Conservation (phyloP, 2,113 vertebrate species). For the Cyrtonyx montezumae region DNA sequence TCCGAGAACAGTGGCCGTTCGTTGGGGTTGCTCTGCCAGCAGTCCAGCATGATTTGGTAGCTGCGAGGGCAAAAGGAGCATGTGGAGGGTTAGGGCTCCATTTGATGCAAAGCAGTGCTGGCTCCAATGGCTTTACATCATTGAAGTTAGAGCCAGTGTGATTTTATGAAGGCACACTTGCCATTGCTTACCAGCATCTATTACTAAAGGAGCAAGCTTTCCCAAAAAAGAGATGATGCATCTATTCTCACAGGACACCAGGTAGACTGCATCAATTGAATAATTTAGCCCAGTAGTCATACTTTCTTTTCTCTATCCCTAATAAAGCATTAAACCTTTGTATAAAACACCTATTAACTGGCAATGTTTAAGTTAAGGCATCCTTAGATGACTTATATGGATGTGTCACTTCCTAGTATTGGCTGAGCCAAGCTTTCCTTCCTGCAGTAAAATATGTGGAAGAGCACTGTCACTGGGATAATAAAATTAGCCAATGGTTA, state of each 20-base stretch:
- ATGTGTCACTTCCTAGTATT: slow-evolving; percentile 69
- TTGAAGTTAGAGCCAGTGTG: neutral
- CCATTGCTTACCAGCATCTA: rapidly evolving
- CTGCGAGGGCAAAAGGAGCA: slow-evolving; percentile 62
- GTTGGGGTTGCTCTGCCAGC: slow-evolving; percentile 86
- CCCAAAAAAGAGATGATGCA: neutral
- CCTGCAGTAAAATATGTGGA: slow-evolving; percentile 69
- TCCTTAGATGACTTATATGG: slow-evolving; percentile 61
- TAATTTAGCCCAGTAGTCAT: neutral
- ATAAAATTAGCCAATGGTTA: slow-evolving; percentile 55
- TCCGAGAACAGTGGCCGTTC: slow-evolving; percentile 88
- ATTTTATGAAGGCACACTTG: neutral
- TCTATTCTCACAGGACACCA: neutral
- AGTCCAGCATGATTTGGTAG: slow-evolving; percentile 92
- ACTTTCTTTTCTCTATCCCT: slow-evolving; percentile 19
- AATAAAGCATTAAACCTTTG: slow-evolving; percentile 38
- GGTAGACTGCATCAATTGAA: neutral
- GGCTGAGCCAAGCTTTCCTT: slow-evolving; percentile 40
- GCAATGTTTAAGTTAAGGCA: slow-evolving; percentile 55
- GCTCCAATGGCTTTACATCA: neutral
- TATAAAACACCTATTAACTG: slow-evolving; percentile 47
- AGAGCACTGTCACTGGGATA: slow-evolving; percentile 52
- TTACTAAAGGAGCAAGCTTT: neutral
- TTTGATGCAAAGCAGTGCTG: rapidly evolving
- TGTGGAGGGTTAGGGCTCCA: neutral